Evolutionary conservation across 2,113 vertebrate genomes (phyloP).

Genomic region (Rhagologus leucostigma): DNA sequence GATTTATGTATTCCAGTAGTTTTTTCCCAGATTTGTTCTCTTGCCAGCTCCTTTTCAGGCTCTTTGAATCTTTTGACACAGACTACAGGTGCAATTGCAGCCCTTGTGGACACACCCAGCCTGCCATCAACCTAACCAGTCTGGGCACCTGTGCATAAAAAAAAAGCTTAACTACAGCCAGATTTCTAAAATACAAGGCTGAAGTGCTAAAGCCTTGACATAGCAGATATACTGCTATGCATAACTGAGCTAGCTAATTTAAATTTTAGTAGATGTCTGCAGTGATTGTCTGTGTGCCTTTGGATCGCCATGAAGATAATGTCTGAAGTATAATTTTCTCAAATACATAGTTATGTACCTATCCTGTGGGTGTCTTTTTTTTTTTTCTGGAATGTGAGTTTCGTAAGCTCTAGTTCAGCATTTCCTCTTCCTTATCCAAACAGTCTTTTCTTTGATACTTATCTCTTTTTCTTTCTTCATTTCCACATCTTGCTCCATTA

Average conservation of each 20-base stretch:
- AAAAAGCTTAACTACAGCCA: neutral
- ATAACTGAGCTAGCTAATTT: neutral
- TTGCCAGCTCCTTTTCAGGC: neutral
- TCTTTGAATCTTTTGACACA: neutral
- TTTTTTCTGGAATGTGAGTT: neutral
- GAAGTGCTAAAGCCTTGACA: neutral
- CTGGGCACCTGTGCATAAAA: neutral
- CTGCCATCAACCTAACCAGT: neutral
- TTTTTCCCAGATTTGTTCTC: neutral
- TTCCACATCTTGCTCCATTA: neutral
- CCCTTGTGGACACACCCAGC: neutral
- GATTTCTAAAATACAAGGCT: neutral
- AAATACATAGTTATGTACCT: neutral
- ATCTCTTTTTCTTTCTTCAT: neutral
- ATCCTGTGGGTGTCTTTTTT: neutral
- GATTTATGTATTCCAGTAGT: neutral
- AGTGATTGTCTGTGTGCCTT: neutral
- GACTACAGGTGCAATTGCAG: neutral
- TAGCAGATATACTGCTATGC: neutral
- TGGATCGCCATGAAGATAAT: neutral
- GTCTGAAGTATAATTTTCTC: neutral
- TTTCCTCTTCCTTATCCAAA: neutral
- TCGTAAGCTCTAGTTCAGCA: neutral
- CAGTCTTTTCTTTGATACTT: neutral
- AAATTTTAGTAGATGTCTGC: neutral